Percentiles rank a stretch among this genome's conserved stretches.
Conservation (phyloP, 2,113 vertebrate species). For the Gobius niger region DNA sequence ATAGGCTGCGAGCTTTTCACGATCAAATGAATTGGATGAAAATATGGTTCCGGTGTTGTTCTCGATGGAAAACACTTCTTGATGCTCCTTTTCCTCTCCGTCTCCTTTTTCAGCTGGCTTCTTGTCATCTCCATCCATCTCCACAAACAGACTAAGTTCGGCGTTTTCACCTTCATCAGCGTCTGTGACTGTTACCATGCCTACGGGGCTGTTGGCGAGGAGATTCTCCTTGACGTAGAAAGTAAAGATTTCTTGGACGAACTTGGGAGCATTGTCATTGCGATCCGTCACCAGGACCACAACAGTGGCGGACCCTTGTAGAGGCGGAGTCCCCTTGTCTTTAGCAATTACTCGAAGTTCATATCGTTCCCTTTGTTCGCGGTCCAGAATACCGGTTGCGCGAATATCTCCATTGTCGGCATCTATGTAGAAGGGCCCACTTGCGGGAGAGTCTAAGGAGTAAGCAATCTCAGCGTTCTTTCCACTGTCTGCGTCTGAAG, state of each 20-base stretch:
- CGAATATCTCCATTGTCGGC: slow-evolving; percentile 89
- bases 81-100: slow-evolving; percentile 63
- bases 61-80: slow-evolving; percentile 85
- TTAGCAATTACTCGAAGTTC: slow-evolving; percentile 88
- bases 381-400: slow-evolving; percentile 83
- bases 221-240: slow-evolving; percentile 98
- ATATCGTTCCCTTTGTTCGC: slow-evolving; percentile 87
- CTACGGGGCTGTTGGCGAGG: slow-evolving; percentile 94
- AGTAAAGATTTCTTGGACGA: slow-evolving; percentile 96
- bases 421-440: slow-evolving; percentile 87
- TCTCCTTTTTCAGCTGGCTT: slow-evolving; percentile 63
- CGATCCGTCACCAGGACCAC: slow-evolving; percentile 89
- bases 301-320: slow-evolving; percentile 89
- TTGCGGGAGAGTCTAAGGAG: slow-evolving; percentile 80
- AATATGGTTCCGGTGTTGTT: slow-evolving; percentile 98
- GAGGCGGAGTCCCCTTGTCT: slow-evolving; percentile 86
- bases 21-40: slow-evolving; percentile 88
- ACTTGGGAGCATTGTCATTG: slow-evolving; percentile 94
- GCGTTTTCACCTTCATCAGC: slow-evolving; percentile 92
- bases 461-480: slow-evolving; percentile 92
- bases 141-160: slow-evolving; percentile 88
- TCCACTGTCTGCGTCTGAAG: slow-evolving; percentile 89
- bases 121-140: slow-evolving; percentile 75
- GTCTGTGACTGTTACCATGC: slow-evolving; percentile 96
- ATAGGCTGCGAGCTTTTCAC: slow-evolving; percentile 89